Base-by-base conservation (phyloP, 30 jellyfish, hydroid and myxozoan genomes). In the Mastigias papua region DNA sequence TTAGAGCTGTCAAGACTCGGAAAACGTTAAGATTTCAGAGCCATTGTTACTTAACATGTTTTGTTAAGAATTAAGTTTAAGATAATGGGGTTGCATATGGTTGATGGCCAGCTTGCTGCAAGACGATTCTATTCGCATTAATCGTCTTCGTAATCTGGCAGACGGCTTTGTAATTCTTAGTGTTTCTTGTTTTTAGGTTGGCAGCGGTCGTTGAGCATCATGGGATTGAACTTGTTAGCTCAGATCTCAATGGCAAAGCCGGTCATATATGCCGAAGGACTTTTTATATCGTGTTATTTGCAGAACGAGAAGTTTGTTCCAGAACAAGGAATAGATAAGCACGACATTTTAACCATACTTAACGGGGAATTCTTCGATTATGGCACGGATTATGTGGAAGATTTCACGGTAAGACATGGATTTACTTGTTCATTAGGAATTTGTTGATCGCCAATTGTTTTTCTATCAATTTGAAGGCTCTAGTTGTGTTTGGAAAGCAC, bases 331-430 rank as follows among this genome's bases (percentile, higher is more conserved):
- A 77, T 96, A 15, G 90, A 88, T 69, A 96, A 80, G 49, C 30
- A 78, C 9, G 99, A 96, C 57, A 74, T 96, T 30, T 58, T 93
- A 22, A 83, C 98, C 42, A 78, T 96, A 11, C 62, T 96, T 19
- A 96, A 76, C 63, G 97, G 98, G 46, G 99, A 96, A 26, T 91
- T 96, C 80, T 88, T 96, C 83, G 89, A 96, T 23, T 60, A 90
- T 48, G 99, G 99, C 13, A 87, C 98, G 34, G 99, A 96, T 78
- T 85, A 90, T 32, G 97, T 96, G 23, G 99, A 96, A 34, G 99
- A 96, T 61, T 96, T 96, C 58, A 64, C 97, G 89, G 99, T 96
- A 79, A 63, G 99, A 78, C 34, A 7, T 63, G 67, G 2, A 3
- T 25, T 6, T 42, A 42, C 54, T 42, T 42, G 7, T 42, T 42